phyloP scores from a whole-genome alignment of 1,140 invertebrate species.

The Drosophila novamexicana region DNA sequence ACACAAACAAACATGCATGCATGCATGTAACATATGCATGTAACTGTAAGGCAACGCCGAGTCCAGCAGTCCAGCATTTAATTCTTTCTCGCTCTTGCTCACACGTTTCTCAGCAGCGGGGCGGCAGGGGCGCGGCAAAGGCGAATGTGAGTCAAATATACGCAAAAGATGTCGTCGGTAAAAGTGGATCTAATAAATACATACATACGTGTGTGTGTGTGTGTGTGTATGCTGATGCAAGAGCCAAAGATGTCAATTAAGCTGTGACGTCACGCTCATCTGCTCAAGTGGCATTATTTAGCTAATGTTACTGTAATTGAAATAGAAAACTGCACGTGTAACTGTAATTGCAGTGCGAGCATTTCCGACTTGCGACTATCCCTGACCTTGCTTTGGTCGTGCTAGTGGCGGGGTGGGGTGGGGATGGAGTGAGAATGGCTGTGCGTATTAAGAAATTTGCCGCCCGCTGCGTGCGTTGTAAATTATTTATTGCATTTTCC shows the following conservation, averaged over 20 bases:
- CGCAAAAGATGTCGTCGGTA: conserved; percentile 39
- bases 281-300: conserved; percentile 4
- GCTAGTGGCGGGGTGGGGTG: neutral
- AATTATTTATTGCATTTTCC: conserved; percentile 33
- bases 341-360: conserved; percentile 31
- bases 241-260: conserved; percentile 27
- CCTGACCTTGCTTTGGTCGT: conserved; percentile 13
- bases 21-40: neutral
- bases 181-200: conserved; percentile 22
- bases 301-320: conserved; percentile 16
- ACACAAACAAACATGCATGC: no score
- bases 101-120: neutral
- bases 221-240: conserved; percentile 28
- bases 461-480: conserved; percentile 1
- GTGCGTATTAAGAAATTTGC: conserved; percentile 7
- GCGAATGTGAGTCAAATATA: conserved; percentile 76
- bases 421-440: neutral
- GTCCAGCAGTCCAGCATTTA: conserved; percentile 14
- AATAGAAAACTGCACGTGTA: conserved; percentile 3
- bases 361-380: conserved; percentile 16
- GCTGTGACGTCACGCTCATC: conserved; percentile 30
- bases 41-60: conserved; percentile 12
- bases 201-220: no score
- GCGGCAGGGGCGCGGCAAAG: conserved; percentile 21
- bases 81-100: conserved; percentile 18